Conservation (phyloP, 2,888 invertebrate species). For the Myopa testacea region DNA sequence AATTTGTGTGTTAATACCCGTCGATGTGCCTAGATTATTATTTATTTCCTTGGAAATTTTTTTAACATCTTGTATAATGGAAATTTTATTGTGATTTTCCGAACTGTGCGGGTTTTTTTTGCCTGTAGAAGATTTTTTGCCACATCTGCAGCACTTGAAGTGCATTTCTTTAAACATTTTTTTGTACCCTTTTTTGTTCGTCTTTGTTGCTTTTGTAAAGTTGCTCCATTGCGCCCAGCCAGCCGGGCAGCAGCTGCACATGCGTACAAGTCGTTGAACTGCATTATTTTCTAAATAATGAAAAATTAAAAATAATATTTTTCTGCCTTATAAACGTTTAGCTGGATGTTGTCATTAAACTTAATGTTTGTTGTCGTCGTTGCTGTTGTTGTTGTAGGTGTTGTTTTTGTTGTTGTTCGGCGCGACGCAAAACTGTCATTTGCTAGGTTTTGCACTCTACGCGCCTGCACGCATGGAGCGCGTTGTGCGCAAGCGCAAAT, state of each 20-base stretch:
- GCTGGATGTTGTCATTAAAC: conserved; percentile 11
- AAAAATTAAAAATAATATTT: conserved; percentile 19
- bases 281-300: conserved; percentile 22
- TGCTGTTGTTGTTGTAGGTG: neutral
- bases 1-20: no score
- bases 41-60: no score
- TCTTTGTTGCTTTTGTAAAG: neutral
- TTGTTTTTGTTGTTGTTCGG: neutral
- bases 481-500: conserved; percentile 33
- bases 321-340: conserved; percentile 10
- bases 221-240: neutral
- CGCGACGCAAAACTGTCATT: conserved; percentile 36
- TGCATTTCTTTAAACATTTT: neutral
- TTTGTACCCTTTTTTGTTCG: neutral
- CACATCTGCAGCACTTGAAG: neutral
- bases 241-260: conserved; percentile 16
- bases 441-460: conserved; percentile 10
- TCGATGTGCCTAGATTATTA: no score
- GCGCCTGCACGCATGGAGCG: conserved; percentile 10
- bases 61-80: no score
- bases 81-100: no score
- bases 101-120: neutral
- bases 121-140: neutral
- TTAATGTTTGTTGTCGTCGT: neutral
- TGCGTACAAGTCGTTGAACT: conserved; percentile 33